Evolutionary conservation across 2,888 invertebrate species (phyloP).

Genomic region (Holacanthella duospinosa): DNA sequence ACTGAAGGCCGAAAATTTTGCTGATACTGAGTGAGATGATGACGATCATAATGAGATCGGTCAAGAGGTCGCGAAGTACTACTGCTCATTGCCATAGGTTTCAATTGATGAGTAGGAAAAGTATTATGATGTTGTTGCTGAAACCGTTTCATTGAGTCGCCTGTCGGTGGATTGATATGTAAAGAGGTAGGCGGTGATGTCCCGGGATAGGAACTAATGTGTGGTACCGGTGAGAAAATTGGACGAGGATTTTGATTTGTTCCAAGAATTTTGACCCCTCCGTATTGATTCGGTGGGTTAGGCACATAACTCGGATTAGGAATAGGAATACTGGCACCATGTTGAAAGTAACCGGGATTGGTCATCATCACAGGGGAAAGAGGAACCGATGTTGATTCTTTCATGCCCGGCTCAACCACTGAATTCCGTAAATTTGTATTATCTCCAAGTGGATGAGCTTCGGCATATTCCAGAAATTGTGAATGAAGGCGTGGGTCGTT

Average conservation of each 20-base stretch:
- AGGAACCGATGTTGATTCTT: background rate
- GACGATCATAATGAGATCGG: background rate
- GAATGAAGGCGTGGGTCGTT: slow-evolving; percentile 33
- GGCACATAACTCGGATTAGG: background rate
- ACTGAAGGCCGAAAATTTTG: background rate
- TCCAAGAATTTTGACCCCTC: background rate
- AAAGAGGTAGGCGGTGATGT: background rate
- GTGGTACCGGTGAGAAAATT: background rate
- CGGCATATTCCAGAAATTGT: slow-evolving; percentile 32
- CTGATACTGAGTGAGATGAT: background rate
- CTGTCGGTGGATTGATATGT: background rate
- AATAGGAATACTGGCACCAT: background rate
- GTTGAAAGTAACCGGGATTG: background rate
- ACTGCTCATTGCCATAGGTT: background rate
- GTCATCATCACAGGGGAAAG: background rate
- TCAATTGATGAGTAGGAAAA: too few species aligned
- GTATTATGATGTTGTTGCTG: background rate
- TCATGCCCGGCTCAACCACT: background rate
- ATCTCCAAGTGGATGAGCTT: slow-evolving; percentile 20
- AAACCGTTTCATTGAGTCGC: background rate
- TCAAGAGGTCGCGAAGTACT: background rate
- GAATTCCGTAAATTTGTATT: background rate
- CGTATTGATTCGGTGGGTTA: background rate
- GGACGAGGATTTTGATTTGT: background rate
- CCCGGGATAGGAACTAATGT: background rate